A percentile compares a stretch with the other conserved stretches of the same genome.
Conservation (phyloP, 1,140 invertebrate species). For the Adelges cooleyi region DNA sequence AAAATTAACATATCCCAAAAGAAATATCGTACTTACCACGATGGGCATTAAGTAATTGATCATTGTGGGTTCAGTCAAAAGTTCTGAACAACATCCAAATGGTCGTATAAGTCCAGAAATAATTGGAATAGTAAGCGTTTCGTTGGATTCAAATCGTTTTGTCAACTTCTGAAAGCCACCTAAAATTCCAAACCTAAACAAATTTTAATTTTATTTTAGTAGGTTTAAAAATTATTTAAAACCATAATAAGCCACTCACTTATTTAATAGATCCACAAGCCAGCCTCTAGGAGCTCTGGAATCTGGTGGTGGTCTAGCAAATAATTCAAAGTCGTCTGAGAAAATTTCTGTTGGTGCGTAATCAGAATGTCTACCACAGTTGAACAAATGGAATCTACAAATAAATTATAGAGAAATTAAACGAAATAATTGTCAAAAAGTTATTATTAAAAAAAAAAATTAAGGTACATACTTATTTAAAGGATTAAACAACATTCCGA, state of each 20-base stretch:
- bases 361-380: constrained; percentile 69
- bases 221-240: neutral
- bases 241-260: constrained; percentile 39
- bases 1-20: neutral
- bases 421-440: neutral
- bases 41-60: constrained; percentile 88
- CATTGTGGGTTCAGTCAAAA: constrained; percentile 78
- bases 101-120: constrained; percentile 77
- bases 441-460: neutral
- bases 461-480: constrained; percentile 69
- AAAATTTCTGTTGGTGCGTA: constrained; percentile 52
- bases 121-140: constrained; percentile 62
- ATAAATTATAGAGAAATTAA: constrained; percentile 29
- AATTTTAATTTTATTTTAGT: constrained; percentile 46
- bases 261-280: constrained; percentile 92
- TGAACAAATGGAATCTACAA: constrained; percentile 83
- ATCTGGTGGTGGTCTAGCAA: constrained; percentile 65
- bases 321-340: constrained; percentile 58
- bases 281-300: constrained; percentile 70
- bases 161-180: constrained; percentile 80
- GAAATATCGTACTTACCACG: constrained; percentile 52
- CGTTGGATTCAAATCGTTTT: constrained; percentile 68
- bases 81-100: constrained; percentile 84
- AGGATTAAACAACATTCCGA: constrained; percentile 88
- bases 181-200: constrained; percentile 71